phyloP scores from a whole-genome alignment of 2,113 vertebrate species.

The Varanus komodoensis region DNA sequence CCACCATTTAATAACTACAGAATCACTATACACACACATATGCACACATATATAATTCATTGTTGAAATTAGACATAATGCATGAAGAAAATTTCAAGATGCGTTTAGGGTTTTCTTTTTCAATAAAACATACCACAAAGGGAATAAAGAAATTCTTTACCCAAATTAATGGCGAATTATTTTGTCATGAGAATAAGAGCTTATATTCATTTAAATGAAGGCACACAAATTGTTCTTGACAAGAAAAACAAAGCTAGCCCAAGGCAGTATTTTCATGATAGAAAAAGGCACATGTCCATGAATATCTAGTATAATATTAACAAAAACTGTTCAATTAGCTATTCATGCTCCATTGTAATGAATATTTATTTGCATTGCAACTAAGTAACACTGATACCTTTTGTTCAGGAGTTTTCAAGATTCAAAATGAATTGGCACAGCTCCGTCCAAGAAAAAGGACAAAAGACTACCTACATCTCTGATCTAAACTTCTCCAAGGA shows the following conservation, averaged over 20 bases:
- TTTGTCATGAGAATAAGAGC: slow-evolving; percentile 83
- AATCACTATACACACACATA: slow-evolving; percentile 45
- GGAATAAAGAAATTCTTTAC: slow-evolving; percentile 81
- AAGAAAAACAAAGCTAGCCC: slow-evolving; percentile 86
- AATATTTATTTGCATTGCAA: slow-evolving; percentile 82
- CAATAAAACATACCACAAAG: slow-evolving; percentile 72
- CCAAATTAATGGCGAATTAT: slow-evolving; percentile 82
- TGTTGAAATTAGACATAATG: slow-evolving; percentile 70
- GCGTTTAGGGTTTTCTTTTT: slow-evolving; percentile 68
- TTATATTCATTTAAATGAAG: slow-evolving; percentile 85
- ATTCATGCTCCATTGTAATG: slow-evolving; percentile 82
- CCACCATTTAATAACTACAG: slow-evolving; percentile 65
- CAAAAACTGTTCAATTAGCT: slow-evolving; percentile 85
- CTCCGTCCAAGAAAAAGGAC: slow-evolving; percentile 41
- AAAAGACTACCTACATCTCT: slow-evolving; percentile 2
- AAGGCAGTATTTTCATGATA: slow-evolving; percentile 86
- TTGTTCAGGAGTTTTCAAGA: slow-evolving; percentile 70
- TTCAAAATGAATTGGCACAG: slow-evolving; percentile 66
- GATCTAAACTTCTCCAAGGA: slow-evolving; percentile 61
- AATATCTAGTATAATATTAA: slow-evolving; percentile 89
- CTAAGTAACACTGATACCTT: slow-evolving; percentile 75
- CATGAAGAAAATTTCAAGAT: slow-evolving; percentile 64
- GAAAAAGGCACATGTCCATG: slow-evolving; percentile 85
- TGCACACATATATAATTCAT: slow-evolving; percentile 45
- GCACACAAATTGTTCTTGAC: slow-evolving; percentile 85